Evolutionary conservation across 1,140 invertebrate species (phyloP).

Genomic region (Lepidostoma basale): DNA sequence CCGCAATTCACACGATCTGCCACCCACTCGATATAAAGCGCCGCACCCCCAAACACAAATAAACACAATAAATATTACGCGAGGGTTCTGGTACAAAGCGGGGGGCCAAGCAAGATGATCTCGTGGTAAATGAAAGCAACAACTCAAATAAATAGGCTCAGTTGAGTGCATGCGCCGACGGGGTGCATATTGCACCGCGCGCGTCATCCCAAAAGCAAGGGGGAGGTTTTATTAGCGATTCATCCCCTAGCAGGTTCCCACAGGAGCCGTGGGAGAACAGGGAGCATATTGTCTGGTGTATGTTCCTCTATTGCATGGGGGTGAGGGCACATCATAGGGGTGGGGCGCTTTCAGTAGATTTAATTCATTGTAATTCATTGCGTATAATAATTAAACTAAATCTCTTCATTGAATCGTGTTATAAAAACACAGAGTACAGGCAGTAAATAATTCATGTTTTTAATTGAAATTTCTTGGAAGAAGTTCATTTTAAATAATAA

Average conservation of each 20-base stretch:
- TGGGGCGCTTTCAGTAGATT: neutral
- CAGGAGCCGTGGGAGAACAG: conserved; percentile 33
- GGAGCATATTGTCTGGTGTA: conserved; percentile 13
- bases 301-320: neutral
- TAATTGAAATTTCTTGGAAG: too few relatives aligned
- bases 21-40: too few relatives aligned
- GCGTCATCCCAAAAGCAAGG: conserved; percentile 7
- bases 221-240: conserved; percentile 37
- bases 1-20: conserved; percentile 42
- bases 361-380: neutral
- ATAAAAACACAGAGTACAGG: too few relatives aligned
- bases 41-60: conserved; percentile 33
- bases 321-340: conserved; percentile 2
- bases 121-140: neutral
- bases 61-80: conserved; percentile 16
- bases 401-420: too few relatives aligned
- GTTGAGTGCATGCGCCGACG: conserved; percentile 18
- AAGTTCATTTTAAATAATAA: too few relatives aligned
- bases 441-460: too few relatives aligned
- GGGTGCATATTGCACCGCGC: conserved; percentile 37
- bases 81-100: neutral
- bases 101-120: neutral
- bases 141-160: neutral
- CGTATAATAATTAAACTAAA: too few relatives aligned
- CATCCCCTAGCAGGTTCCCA: conserved; percentile 39